Evolutionary conservation across 2,113 vertebrate genomes (phyloP).

Genomic region (Rhinopomastus cyanomelas): DNA sequence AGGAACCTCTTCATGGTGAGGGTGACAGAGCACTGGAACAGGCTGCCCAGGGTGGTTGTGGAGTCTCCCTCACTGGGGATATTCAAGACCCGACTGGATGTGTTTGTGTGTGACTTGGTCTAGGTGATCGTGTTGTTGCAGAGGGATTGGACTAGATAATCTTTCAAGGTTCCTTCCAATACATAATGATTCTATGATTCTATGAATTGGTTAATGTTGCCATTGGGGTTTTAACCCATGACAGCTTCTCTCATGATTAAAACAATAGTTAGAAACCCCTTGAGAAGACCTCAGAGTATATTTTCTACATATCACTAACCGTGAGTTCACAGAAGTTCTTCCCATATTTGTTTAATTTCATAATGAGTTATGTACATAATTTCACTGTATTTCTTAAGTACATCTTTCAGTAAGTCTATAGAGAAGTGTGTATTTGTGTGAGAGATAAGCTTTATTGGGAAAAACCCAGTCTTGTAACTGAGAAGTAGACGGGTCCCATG

Average conservation of each 20-base stretch:
- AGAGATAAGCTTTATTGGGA: not conserved
- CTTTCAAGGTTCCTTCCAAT: no score
- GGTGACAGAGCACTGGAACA: no score
- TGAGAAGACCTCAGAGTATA: not conserved
- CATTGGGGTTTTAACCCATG: no score
- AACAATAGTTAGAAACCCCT: not conserved
- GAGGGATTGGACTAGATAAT: no score
- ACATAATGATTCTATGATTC: no score
- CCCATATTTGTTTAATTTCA: not conserved
- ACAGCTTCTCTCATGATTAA: not conserved
- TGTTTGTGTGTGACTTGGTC: no score
- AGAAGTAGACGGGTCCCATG: not conserved
- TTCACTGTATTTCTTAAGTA: not conserved
- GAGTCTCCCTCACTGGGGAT: no score
- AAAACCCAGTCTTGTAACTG: not conserved
- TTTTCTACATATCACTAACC: not conserved
- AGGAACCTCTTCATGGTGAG: no score
- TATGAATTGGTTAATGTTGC: no score
- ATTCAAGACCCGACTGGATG: no score
- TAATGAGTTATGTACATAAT: not conserved
- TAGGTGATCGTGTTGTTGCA: no score
- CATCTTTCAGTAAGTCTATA: not conserved
- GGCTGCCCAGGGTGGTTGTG: no score
- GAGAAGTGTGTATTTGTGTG: not conserved
- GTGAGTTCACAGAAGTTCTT: not conserved